Evolutionary conservation across 2,888 invertebrate genomes (phyloP).

Genomic region (Rhamphomyia laevipes): DNA sequence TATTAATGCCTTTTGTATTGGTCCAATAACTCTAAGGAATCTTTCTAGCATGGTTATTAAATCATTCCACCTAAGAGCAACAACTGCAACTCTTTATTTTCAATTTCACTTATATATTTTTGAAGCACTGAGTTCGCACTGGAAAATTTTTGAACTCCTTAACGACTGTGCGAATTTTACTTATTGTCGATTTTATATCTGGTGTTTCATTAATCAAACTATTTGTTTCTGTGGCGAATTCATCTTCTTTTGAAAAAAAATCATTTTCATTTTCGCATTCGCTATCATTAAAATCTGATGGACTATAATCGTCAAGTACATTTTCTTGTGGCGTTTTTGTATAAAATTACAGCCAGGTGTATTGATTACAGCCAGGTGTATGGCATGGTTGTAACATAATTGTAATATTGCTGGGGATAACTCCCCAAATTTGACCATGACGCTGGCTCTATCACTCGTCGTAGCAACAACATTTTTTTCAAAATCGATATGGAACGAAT

Average conservation of each 20-base stretch:
- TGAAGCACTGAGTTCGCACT: not conserved
- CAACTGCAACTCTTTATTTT: slow-evolving; percentile 2
- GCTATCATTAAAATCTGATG: not conserved
- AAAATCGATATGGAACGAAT: slow-evolving; percentile 1
- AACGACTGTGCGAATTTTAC: not conserved
- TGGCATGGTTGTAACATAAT: too few relatives aligned
- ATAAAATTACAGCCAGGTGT: too few relatives aligned
- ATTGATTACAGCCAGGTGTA: too few relatives aligned
- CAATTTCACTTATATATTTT: not conserved
- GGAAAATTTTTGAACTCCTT: not conserved
- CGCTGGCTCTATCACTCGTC: slow-evolving; percentile 1
- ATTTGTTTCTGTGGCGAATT: not conserved
- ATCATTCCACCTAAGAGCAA: not conserved
- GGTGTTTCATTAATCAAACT: not conserved
- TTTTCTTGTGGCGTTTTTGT: not conserved
- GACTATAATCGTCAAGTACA: not conserved
- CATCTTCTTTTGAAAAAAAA: not conserved
- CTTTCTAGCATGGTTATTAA: slow-evolving; percentile 2
- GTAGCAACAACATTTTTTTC: slow-evolving; percentile 4
- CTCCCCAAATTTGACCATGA: slow-evolving; percentile 1
- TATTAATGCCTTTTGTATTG: slow-evolving; percentile 1
- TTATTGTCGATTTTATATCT: not conserved
- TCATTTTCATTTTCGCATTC: not conserved
- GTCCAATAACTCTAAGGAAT: slow-evolving; percentile 3
- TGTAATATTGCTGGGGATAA: not conserved